phyloP scores from a whole-genome alignment of 2,797 vertebrate genomes.

The Phaenicophaeus curvirostris region DNA sequence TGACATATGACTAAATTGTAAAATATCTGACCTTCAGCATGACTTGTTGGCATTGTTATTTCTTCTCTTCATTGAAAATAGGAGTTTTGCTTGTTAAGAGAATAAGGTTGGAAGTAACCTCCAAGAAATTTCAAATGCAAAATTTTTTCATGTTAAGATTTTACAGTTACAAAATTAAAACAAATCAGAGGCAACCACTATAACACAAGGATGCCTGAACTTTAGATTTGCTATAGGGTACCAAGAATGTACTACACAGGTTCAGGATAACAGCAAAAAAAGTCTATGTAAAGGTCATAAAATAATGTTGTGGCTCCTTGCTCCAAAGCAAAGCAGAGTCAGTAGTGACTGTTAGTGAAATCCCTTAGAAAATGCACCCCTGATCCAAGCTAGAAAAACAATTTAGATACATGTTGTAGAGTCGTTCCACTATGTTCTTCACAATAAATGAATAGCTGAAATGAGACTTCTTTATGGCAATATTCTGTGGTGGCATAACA shows the following conservation, averaged over 20 bases:
- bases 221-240: not conserved
- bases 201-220: not conserved
- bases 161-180: not conserved
- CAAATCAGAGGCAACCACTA: not conserved
- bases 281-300: not conserved
- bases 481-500: not conserved
- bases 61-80: not conserved
- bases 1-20: not conserved
- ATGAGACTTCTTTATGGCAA: not conserved
- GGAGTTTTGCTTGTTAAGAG: not conserved
- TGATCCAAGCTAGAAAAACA: not conserved
- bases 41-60: not conserved
- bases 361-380: rapidly evolving
- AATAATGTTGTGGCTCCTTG: not conserved
- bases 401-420: not conserved
- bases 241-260: not conserved
- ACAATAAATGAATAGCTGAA: not conserved
- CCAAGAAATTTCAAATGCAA: not conserved
- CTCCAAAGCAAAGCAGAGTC: not conserved
- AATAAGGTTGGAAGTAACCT: not conserved
- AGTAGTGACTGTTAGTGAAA: not conserved
- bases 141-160: not conserved
- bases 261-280: not conserved
- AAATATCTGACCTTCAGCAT: not conserved
- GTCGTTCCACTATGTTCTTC: not conserved